Conservation (phyloP, 2,888 invertebrate genomes). For the Nomada ruficornis region DNA sequence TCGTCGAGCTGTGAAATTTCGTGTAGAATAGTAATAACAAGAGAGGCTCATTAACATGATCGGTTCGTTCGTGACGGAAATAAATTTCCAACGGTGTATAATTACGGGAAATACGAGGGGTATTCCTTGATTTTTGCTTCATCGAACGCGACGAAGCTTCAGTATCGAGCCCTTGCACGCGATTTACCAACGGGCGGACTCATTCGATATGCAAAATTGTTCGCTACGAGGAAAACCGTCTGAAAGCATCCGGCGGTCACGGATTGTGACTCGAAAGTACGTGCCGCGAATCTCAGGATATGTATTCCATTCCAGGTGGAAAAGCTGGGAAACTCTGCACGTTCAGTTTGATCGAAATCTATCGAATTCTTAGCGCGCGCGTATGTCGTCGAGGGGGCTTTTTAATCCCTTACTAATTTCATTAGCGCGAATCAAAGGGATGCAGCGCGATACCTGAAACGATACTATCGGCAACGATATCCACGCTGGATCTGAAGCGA, state of each 20-base stretch:
- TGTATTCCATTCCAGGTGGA: not conserved
- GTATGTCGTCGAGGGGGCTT: not conserved
- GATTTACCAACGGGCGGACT: not conserved
- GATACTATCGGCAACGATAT: slow-evolving; percentile 31
- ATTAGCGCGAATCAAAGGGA: not conserved
- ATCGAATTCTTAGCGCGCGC: not conserved
- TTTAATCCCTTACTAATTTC: slow-evolving; percentile 14
- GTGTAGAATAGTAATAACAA: not conserved
- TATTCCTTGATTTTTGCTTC: not conserved
- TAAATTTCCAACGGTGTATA: not conserved
- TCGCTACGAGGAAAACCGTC: slow-evolving; percentile 54
- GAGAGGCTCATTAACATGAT: not conserved
- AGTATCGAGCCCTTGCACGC: not conserved
- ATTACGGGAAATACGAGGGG: not conserved
- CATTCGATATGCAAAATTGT: slow-evolving; percentile 49
- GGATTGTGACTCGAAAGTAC: slow-evolving; percentile 36
- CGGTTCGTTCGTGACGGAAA: not conserved
- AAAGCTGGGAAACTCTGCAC: slow-evolving; percentile 9
- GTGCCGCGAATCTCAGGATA: slow-evolving; percentile 33
- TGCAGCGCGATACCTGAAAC: not conserved
- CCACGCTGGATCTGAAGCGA: slow-evolving; percentile 21
- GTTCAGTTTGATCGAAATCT: not conserved
- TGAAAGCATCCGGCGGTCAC: slow-evolving; percentile 49
- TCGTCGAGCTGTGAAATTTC: not conserved
- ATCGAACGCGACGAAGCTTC: slow-evolving; percentile 7